phyloP scores from a whole-genome alignment of 2,888 invertebrate genomes.

The Drosophila hamatofila region DNA sequence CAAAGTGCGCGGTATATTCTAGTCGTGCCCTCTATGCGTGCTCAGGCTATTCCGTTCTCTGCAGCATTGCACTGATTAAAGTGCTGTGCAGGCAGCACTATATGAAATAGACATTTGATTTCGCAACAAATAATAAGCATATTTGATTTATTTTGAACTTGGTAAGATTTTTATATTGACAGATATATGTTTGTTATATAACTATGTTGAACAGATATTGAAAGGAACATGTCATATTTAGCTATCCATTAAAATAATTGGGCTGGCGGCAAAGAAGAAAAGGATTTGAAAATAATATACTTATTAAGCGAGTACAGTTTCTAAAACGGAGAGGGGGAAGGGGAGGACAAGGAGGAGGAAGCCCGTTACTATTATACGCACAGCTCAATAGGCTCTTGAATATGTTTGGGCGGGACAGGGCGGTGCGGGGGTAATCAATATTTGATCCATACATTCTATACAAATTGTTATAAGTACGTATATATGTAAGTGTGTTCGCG shows the following conservation, averaged over 20 bases:
- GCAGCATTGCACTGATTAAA: neutral
- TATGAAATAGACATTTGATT: slow-evolving; percentile 10
- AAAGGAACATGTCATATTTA: slow-evolving; percentile 14
- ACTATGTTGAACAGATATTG: slow-evolving; percentile 13
- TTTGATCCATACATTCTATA: slow-evolving; percentile 19
- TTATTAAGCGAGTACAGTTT: slow-evolving; percentile 3
- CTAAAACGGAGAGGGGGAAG: neutral
- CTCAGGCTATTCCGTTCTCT: neutral
- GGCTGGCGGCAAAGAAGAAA: neutral
- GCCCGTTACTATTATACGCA: slow-evolving; percentile 12
- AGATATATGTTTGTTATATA: slow-evolving; percentile 19
- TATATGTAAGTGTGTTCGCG: slow-evolving; percentile 15
- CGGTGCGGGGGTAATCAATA: neutral
- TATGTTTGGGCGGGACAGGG: neutral
- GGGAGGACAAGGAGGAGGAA: neutral
- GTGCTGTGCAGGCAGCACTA: neutral
- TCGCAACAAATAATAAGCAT: slow-evolving; percentile 16
- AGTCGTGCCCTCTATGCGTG: neutral
- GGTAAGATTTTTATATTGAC: slow-evolving; percentile 22
- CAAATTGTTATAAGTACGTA: slow-evolving; percentile 33
- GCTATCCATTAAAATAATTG: slow-evolving; percentile 10
- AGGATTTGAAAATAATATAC: neutral
- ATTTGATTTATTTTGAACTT: slow-evolving; percentile 19
- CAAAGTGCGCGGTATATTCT: neutral
- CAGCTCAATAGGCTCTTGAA: slow-evolving; percentile 10